A percentile compares a stretch with the other conserved stretches of the same genome.
Evolutionary conservation across 2,888 invertebrate species (phyloP).

Genomic region (Drosophila greeni): DNA sequence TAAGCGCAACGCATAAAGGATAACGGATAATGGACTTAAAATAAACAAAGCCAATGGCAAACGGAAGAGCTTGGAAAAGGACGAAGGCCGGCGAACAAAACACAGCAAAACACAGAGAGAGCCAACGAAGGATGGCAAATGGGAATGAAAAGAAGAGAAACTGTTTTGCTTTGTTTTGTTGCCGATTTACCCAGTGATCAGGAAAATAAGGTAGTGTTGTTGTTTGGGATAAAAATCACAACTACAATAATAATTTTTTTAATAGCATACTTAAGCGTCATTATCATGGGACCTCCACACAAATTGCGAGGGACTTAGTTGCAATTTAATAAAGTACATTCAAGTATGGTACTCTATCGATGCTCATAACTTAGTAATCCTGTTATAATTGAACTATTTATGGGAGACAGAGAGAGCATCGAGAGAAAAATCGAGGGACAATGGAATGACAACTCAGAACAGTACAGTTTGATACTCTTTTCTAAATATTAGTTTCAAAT

Average conservation of each 20-base stretch:
- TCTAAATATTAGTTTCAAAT: too few relatives aligned
- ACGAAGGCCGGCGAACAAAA: conserved; percentile 25
- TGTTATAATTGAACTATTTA: too few relatives aligned
- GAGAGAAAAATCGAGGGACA: too few relatives aligned
- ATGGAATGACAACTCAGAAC: too few relatives aligned
- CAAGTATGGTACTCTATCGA: background rate
- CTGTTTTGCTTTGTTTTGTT: conserved; percentile 27
- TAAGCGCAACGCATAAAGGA: conserved; percentile 43
- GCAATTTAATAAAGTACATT: conserved; percentile 2
- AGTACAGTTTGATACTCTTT: too few relatives aligned
- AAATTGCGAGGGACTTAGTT: conserved; percentile 4
- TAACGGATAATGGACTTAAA: conserved; percentile 61
- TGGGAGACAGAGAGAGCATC: too few relatives aligned
- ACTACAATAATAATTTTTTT: conserved; percentile 7
- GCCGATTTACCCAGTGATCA: conserved; percentile 31
- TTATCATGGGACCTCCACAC: background rate
- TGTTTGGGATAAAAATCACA: conserved; percentile 5
- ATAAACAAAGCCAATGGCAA: conserved; percentile 54
- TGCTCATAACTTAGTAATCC: background rate
- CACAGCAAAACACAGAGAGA: conserved; percentile 14
- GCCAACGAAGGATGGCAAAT: conserved; percentile 21
- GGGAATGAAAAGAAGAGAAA: conserved; percentile 11
- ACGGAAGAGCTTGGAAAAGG: conserved; percentile 18
- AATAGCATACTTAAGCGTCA: conserved; percentile 4
- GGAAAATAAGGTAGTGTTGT: conserved; percentile 4